These are phyloP conservation scores for Tethya wilhelma DNA, from an alignment of 37 sponge, comb jelly and placozoan genomes.

Conservation along the genomic window DNA sequence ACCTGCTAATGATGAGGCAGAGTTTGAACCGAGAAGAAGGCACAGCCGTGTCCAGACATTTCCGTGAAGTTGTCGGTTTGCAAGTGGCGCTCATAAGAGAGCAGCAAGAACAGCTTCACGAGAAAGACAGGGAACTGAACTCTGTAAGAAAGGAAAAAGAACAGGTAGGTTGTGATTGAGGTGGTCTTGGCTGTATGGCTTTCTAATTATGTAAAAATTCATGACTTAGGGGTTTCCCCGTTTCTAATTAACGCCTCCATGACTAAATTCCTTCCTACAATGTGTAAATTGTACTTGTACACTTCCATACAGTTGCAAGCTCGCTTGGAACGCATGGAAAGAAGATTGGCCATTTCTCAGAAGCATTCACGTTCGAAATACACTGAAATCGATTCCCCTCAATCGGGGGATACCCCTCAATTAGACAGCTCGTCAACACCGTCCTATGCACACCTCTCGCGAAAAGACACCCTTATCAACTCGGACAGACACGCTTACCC, in stretches of 20 bases:
- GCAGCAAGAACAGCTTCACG: slow-evolving; percentile 73
- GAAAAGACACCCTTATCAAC: slow-evolving; percentile 15
- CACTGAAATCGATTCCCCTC: slow-evolving; percentile 10
- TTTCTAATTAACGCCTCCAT: too few species aligned
- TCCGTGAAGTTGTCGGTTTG: slow-evolving; percentile 56
- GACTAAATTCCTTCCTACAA: too few species aligned
- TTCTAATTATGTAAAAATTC: not conserved
- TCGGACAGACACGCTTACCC: slow-evolving; percentile 14
- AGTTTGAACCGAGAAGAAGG: not conserved
- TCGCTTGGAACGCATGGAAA: slow-evolving; percentile 75
- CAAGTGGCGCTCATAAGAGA: slow-evolving; percentile 71
- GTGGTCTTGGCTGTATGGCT: not conserved
- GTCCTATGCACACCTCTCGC: not conserved
- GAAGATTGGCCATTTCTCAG: slow-evolving; percentile 69
- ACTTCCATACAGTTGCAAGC: slow-evolving; percentile 28
- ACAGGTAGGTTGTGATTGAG: slow-evolving; percentile 47
- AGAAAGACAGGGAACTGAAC: slow-evolving; percentile 55
- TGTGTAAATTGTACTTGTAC: not conserved
- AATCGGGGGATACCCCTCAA: not conserved
- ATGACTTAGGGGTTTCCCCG: not conserved
- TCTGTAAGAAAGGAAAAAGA: slow-evolving; percentile 63
- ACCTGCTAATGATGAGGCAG: slow-evolving; percentile 11
- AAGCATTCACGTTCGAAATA: slow-evolving; percentile 29
- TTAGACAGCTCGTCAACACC: not conserved
- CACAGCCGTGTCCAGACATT: slow-evolving; percentile 13